These are phyloP conservation scores for Pemphredon lugubris DNA, from an alignment of 2,888 invertebrate genomes.

Conservation along the genomic window DNA sequence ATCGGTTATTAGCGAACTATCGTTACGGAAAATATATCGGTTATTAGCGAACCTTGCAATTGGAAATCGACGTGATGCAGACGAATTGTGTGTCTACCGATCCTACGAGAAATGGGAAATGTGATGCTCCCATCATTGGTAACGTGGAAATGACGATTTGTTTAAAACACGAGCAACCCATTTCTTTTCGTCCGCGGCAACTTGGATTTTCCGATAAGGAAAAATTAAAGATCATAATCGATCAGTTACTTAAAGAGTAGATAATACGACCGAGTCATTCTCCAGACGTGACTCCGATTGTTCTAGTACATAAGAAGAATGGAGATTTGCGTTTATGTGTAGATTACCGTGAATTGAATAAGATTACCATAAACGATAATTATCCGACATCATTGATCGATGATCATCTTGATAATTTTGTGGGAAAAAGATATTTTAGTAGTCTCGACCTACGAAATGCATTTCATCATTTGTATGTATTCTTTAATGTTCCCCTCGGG, in stretches of 20 bases:
- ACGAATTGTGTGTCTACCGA: too few relatives aligned
- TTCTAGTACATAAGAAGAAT: conserved; percentile 7
- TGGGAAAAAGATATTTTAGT: conserved; percentile 6
- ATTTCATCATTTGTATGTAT: too few relatives aligned
- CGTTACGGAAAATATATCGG: too few relatives aligned
- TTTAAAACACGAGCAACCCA: conserved; percentile 19
- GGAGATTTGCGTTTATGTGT: conserved; percentile 5
- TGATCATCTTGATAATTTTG: conserved; percentile 23
- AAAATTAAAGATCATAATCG: conserved; percentile 16
- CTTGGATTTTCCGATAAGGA: conserved; percentile 19
- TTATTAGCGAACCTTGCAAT: too few relatives aligned
- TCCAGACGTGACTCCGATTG: conserved; percentile 17
- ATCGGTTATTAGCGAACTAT: too few relatives aligned
- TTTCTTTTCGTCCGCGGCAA: conserved; percentile 12
- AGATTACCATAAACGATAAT: conserved; percentile 22
- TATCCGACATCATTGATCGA: conserved; percentile 23
- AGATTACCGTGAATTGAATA: conserved; percentile 15
- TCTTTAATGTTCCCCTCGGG: too few relatives aligned
- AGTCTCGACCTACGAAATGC: conserved; percentile 18
- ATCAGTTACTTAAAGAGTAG: background rate
- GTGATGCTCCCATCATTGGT: too few relatives aligned
- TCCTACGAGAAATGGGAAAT: too few relatives aligned
- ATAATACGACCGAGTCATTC: conserved; percentile 14
- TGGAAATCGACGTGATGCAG: too few relatives aligned
- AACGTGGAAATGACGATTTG: conserved; percentile 23